Conservation (phyloP, 2,888 invertebrate species). For the Andrena bucephala region DNA sequence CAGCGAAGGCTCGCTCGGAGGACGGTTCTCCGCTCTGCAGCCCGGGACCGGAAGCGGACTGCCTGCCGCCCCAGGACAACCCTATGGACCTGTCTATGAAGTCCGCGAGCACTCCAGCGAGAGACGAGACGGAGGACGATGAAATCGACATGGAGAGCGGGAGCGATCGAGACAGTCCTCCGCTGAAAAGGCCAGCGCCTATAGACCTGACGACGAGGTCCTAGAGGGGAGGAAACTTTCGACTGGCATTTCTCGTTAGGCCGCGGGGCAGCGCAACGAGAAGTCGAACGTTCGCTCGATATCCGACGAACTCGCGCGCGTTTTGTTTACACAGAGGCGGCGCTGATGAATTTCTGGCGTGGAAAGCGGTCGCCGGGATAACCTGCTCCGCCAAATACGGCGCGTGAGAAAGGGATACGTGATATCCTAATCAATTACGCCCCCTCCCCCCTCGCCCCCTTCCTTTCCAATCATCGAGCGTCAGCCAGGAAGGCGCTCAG, state of each 20-base stretch:
- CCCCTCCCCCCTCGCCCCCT: not conserved
- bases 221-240: slow-evolving; percentile 49
- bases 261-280: not conserved
- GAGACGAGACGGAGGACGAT: slow-evolving; percentile 83
- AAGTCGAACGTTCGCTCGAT: not conserved
- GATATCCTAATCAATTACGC: slow-evolving; percentile 32
- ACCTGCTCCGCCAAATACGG: slow-evolving; percentile 11
- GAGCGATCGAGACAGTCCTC: slow-evolving; percentile 86
- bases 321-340: slow-evolving; percentile 4
- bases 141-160: slow-evolving; percentile 82
- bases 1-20: slow-evolving; percentile 67
- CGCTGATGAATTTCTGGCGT: not conserved
- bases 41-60: slow-evolving; percentile 84
- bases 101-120: slow-evolving; percentile 80
- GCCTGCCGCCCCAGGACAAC: slow-evolving; percentile 88
- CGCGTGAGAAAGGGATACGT: slow-evolving; percentile 25
- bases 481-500: not conserved
- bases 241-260: not conserved
- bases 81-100: slow-evolving; percentile 94
- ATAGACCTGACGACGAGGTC: slow-evolving; percentile 78
- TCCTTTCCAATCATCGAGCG: not conserved
- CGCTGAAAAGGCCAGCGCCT: slow-evolving; percentile 84
- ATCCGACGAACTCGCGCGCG: not conserved
- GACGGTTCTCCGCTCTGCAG: slow-evolving; percentile 81
- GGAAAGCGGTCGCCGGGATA: not conserved